These are phyloP conservation scores for Eospalax fontanierii DNA, from an alignment of 2,797 vertebrate genomes.

Conservation along the genomic window DNA sequence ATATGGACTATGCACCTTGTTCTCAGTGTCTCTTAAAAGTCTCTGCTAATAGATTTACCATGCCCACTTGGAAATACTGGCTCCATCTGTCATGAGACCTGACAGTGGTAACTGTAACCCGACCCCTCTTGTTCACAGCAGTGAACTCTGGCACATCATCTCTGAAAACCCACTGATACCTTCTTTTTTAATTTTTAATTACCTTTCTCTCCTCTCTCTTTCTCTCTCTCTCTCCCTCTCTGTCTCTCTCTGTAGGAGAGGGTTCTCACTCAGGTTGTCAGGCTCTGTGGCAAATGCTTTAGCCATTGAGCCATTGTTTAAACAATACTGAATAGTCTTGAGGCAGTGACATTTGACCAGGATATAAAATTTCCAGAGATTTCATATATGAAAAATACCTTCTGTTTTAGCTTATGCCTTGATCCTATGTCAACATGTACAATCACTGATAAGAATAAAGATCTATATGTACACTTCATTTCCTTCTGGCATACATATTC, in stretches of 20 bases:
- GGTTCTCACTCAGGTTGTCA: not conserved
- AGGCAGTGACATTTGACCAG: not conserved
- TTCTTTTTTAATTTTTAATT: not conserved
- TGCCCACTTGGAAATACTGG: not conserved
- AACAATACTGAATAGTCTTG: not conserved
- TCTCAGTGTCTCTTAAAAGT: not conserved
- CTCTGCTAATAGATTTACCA: not conserved
- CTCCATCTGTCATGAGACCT: not conserved
- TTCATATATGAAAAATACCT: not conserved
- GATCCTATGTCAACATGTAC: not conserved
- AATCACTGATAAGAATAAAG: not conserved
- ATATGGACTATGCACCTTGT: no score
- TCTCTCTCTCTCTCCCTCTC: no score
- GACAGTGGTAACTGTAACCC: not conserved
- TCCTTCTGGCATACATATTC: not conserved
- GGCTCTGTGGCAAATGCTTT: not conserved
- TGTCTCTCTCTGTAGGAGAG: not conserved
- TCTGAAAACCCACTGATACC: not conserved
- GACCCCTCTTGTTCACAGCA: no score
- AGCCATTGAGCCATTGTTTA: not conserved
- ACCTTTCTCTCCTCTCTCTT: no score
- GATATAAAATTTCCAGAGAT: not conserved
- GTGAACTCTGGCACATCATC: not conserved
- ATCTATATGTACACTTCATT: not conserved
- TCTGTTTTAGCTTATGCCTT: not conserved